These are phyloP conservation scores for Dysdera silvatica DNA, from an alignment of 1,140 invertebrate genomes.

Conservation along the genomic window DNA sequence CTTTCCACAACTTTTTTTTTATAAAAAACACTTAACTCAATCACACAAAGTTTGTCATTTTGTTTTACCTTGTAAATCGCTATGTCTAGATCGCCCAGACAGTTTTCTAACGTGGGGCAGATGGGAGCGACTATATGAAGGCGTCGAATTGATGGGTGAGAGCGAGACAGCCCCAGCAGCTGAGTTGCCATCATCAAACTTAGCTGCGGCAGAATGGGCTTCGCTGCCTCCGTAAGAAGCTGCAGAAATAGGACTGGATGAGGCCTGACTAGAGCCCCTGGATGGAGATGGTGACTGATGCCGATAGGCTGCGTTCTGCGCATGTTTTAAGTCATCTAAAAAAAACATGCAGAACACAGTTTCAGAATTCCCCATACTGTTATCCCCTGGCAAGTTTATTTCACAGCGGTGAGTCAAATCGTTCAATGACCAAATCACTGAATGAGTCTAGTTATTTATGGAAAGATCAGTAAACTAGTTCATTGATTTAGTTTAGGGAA, in stretches of 20 bases:
- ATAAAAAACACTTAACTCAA: too few relatives aligned
- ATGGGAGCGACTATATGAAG: constrained; percentile 20
- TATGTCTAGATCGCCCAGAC: constrained; percentile 23
- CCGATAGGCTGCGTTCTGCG: constrained; percentile 14
- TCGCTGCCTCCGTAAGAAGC: constrained; percentile 20
- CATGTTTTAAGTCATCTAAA: constrained; percentile 27
- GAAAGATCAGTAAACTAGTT: background rate
- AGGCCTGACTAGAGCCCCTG: constrained; percentile 26
- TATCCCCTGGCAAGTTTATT: too few relatives aligned
- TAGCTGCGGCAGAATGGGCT: constrained; percentile 18
- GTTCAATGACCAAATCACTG: background rate
- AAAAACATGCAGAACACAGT: too few relatives aligned
- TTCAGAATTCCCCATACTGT: too few relatives aligned
- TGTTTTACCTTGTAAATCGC: constrained; percentile 18
- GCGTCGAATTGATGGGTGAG: constrained; percentile 25
- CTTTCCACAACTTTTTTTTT: too few relatives aligned
- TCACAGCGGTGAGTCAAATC: too few relatives aligned
- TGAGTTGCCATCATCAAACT: constrained; percentile 16
- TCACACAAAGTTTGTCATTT: background rate
- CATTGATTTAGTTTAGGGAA: background rate
- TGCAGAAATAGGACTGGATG: constrained; percentile 26
- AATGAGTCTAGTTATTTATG: background rate
- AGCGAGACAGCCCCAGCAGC: constrained; percentile 18
- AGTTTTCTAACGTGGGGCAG: constrained; percentile 19
- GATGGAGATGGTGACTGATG: constrained; percentile 29